A percentile compares a stretch with the other conserved stretches of the same genome.
phyloP scores from a whole-genome alignment of 2,113 vertebrate species.

The Manacus vitellinus region DNA sequence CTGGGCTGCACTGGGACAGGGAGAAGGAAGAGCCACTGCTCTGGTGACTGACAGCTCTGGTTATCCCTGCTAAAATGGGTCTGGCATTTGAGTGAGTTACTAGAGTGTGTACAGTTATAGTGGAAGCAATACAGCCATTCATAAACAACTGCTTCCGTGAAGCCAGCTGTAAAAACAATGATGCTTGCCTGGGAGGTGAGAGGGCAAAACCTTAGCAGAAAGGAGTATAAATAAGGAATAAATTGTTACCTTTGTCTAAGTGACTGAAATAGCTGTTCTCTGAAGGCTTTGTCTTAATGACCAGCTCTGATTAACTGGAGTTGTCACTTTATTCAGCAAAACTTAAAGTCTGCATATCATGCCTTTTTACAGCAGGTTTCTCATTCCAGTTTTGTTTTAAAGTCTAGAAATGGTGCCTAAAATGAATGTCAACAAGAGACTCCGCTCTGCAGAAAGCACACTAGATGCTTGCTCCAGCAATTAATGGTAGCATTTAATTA shows the following conservation, averaged over 20 bases:
- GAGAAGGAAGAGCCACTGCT: neutral
- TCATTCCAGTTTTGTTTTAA: neutral
- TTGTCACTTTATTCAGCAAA: neutral
- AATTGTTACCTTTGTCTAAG: slow-evolving; percentile 28
- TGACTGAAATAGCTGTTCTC: slow-evolving; percentile 35
- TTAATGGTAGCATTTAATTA: neutral
- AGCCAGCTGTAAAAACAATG: slow-evolving; percentile 69
- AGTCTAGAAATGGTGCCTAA: neutral
- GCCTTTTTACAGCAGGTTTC: neutral
- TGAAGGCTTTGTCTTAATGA: slow-evolving; percentile 7
- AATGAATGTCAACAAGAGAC: neutral
- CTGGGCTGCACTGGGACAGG: neutral
- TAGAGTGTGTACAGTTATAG: neutral
- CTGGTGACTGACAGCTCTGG: neutral
- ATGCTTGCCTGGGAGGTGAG: slow-evolving; percentile 3
- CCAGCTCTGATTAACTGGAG: neutral
- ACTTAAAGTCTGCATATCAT: neutral
- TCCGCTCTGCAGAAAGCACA: neutral
- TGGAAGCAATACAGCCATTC: slow-evolving; percentile 34
- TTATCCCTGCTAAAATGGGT: neutral
- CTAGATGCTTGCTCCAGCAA: neutral
- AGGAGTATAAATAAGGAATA: slow-evolving; percentile 46
- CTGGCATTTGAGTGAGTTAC: neutral
- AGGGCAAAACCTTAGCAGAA: slow-evolving; percentile 45
- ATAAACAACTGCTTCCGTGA: slow-evolving; percentile 35